Conservation (phyloP, 2,113 vertebrate species). For the Patagioenas fasciata region DNA sequence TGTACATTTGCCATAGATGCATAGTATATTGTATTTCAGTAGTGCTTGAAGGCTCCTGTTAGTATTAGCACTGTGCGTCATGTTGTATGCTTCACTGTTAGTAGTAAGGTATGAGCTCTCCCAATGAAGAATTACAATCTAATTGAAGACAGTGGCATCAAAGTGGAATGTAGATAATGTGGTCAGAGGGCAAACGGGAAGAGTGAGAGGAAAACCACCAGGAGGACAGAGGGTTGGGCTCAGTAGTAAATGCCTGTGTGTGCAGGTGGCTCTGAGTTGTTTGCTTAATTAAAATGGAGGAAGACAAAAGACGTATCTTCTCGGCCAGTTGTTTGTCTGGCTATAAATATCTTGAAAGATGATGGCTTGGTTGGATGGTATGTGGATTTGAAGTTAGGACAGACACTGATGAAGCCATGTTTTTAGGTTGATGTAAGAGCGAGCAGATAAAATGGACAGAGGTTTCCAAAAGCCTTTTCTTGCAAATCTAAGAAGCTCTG, state of each 20-base stretch:
- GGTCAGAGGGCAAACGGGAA: neutral
- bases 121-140: neutral
- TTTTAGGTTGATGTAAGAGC: neutral
- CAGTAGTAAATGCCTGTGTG: neutral
- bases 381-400: neutral
- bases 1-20: neutral
- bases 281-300: neutral
- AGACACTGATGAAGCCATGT: neutral
- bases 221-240: neutral
- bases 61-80: neutral
- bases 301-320: neutral
- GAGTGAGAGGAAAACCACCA: neutral
- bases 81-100: neutral
- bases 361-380: neutral
- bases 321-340: neutral
- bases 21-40: neutral
- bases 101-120: neutral
- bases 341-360: neutral
- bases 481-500: neutral
- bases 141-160: neutral
- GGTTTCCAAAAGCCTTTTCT: neutral
- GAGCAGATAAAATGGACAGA: neutral
- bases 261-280: neutral
- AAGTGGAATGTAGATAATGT: neutral
- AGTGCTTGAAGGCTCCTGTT: neutral